Base-by-base conservation (phyloP, 1,140 invertebrate species). In the Drosophila varians region DNA sequence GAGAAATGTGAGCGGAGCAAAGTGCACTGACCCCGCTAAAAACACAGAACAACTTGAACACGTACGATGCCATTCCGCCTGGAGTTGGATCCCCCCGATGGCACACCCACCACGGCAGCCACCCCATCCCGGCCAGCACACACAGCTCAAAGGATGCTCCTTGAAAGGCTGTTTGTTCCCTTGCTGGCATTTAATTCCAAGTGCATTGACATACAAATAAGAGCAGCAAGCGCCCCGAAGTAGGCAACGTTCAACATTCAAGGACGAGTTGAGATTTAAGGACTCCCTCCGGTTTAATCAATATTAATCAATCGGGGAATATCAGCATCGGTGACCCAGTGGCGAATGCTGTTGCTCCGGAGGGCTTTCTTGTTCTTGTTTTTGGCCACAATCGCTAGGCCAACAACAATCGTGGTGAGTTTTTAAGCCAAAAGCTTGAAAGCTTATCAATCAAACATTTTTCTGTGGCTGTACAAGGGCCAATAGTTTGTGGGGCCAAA, bases 171-270 rank as follows among this genome's bases (percentile, higher is more conserved):
- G 56, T 18, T 64, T 47, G 28, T 26, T 55, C 28, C 51, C 38
- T 60, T 38, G 55, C 31, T 61, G 62, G 36, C 54, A 77, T 78
- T 84, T 84, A 77, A 54, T 61, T 76, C 62, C 58, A 80, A 87
- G 75, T 86, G 73, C 82, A 82, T 77, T 86, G 82, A 86, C 82
- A 86, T 71, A 86, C 64, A 86, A 86, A 84, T 49, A 74, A 74
- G 80, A 73, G 72, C 72, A 68, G 58, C 18, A 4, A 54, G 51
- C 58, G 52, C 73, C 51, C 55, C 66, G 71, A 86, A 86, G 75
- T 69, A 73, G 72, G 76, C 80, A 86, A 73, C 47, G 54, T 53
- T 76, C 73, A 77, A 65, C 34, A 43, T 51, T 69, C 42, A 58
- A 73, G 51, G 57, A 64, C 70, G 21, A 54, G 49, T 25, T 36